phyloP scores from a whole-genome alignment of 2,797 vertebrate genomes.

The Prionace glauca region DNA sequence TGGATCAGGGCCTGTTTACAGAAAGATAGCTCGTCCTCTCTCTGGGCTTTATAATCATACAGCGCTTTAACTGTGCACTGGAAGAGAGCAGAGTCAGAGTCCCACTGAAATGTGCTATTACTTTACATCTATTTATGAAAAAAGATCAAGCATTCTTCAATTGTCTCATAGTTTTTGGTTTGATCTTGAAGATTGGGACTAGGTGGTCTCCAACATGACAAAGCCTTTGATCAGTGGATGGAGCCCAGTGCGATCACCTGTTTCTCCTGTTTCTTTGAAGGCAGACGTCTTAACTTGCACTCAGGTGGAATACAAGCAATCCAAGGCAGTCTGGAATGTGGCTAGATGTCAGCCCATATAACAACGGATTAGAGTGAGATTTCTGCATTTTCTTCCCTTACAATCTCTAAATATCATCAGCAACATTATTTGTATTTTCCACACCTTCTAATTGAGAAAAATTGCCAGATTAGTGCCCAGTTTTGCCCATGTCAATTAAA shows the following conservation, averaged over 20 bases:
- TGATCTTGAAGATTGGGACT: not conserved
- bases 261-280: not conserved
- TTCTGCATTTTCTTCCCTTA: not conserved
- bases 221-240: not conserved
- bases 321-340: not conserved
- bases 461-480: not conserved
- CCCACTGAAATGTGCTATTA: not conserved
- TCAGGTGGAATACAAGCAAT: not conserved
- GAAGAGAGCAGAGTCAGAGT: not conserved
- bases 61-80: slow-evolving; percentile 56
- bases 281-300: not conserved
- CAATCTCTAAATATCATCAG: not conserved
- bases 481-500: not conserved
- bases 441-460: not conserved
- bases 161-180: not conserved
- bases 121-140: not conserved
- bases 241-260: not conserved
- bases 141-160: not conserved
- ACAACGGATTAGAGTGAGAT: not conserved
- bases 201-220: not conserved
- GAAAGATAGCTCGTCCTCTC: slow-evolving; percentile 57
- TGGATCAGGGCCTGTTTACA: slow-evolving; percentile 62
- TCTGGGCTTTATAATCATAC: slow-evolving; percentile 57
- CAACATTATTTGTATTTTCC: not conserved
- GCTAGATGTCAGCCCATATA: not conserved